phyloP scores from a whole-genome alignment of 2,888 invertebrate genomes.

The Drosophila mimetica region DNA sequence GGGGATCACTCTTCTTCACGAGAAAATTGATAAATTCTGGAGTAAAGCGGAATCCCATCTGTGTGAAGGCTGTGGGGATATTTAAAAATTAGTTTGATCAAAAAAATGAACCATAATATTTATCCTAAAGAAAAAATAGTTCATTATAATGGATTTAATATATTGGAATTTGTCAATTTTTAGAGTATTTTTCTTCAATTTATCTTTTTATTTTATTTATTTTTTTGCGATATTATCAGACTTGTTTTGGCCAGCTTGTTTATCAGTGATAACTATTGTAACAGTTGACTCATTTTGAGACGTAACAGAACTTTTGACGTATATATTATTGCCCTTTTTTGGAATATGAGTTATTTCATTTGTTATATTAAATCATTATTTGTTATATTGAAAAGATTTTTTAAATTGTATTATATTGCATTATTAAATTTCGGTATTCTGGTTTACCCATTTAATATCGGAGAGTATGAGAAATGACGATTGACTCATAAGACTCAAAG shows the following conservation, averaged over 20 bases:
- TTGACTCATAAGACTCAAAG: too few species aligned
- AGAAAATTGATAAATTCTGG: conserved; percentile 91
- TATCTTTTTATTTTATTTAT: not conserved
- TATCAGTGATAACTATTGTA: not conserved
- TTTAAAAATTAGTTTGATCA: not conserved
- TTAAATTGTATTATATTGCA: too few species aligned
- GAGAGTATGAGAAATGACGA: not conserved
- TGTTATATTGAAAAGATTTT: too few species aligned
- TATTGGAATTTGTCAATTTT: too few species aligned
- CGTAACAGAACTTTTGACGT: not conserved
- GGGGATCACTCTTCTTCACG: conserved; percentile 88
- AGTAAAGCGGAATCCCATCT: conserved; percentile 95
- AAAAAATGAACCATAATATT: not conserved
- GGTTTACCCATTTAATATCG: not conserved
- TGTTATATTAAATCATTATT: too few species aligned
- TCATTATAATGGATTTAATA: too few species aligned
- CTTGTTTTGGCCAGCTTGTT: not conserved
- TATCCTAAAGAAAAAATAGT: too few species aligned
- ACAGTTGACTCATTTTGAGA: not conserved
- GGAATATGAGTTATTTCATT: not conserved
- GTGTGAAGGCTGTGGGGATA: conserved; percentile 87
- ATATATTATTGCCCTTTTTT: too few species aligned
- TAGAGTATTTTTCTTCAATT: too few species aligned
- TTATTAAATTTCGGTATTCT: too few species aligned
- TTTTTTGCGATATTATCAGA: not conserved